Base-by-base conservation (phyloP, 2,797 vertebrate species). In the Megaceryle alcyon region DNA sequence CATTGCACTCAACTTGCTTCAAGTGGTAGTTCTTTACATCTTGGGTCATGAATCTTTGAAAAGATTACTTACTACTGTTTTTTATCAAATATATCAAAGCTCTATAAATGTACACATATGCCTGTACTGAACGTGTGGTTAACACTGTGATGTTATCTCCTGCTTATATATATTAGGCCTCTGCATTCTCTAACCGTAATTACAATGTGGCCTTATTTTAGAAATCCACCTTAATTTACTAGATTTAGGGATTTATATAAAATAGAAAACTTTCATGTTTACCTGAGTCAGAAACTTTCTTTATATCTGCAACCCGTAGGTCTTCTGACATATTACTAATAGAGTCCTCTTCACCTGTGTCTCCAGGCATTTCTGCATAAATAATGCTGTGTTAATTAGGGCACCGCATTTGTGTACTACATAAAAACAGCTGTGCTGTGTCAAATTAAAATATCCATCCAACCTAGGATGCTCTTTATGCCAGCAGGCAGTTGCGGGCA, bases 231-330 rank as follows among this genome's bases (percentile, higher is more conserved):
- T 70, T 64, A 89, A 54, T 46, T 85, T 79, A 43, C 14, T 84
- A 75, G 54, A 80, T 92, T 31, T 56, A 88, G 20, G 19, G 73
- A 43, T 93, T 78, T 56, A 75, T 72, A 51, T 60, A 53, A 81
- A 90, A 48, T 10, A 89, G 44, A 94, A 92, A 25, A 71, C 41
- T 70, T 94, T 84, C 51, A 21, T 26, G 35, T 82, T 97, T 97
- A 97, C 96, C 97, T 98, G 88, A 79, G 44, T 93, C 72, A 88
- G 94, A 86, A 92, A 90, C 81, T 96, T 96, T 96, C 91, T 96
- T 97, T 94, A 5, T 79, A 63, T 95, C 84, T 92, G 89, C 92
- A 86, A 89, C 43, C 69, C 6, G 90, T 60, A 87, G 92, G 37
- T 97, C 93, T 97, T 95, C 94, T 82, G 97, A 94, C 15, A 75